Evolutionary conservation across 2,888 invertebrate species (phyloP), one percentile per base, ranked within the genome.

Genomic region (Notodonta dromedarius): DNA sequence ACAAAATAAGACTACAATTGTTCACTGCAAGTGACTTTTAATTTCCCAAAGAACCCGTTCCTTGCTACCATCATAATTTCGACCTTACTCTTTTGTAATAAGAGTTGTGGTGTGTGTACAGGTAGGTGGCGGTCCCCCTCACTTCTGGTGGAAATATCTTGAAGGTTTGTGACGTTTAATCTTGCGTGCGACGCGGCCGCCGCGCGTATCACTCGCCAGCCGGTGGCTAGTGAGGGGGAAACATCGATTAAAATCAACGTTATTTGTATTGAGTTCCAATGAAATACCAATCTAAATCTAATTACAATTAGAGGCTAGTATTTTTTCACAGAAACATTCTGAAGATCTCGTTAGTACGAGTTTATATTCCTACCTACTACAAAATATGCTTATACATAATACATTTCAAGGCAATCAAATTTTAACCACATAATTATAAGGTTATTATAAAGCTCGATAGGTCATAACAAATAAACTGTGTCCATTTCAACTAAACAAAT

Each of bases 101-200:
- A 69, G 70, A 73, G 55, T 70, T 70, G 56, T 59, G 35, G 9
- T 65, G 60, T 16, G 35, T 66, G 80, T 58, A 73, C 73, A 77
- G 77, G 78, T 80, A 64, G 73, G 64, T 69, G 61, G 61, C 60
- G 70, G 67, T 73, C 71, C 75, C 74, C 73, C 72, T 76, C 76
- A 76, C 72, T 81, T 70, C 74, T 81, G 71, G 78, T 78, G 78
- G 78, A 83, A 84, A 83, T 83, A 81, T 84, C 84, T 83, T 79
- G 90, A 89, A 89, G 91, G 90, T 87, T 90, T 87, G 90, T 93
- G 93, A 93, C 93, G 90, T 93, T 93, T 93, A 93, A 93, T 93
- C 92, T 93, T 91, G 91, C 91, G 91, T 91, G 87, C 84, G 85
- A 87, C 89, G 86, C 88, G 87, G 83, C 86, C 87, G 86, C 85